Evolutionary conservation across 2,797 vertebrate species (phyloP), one percentile per base, ranked within the genome.

Genomic region (Naso thynnoides): DNA sequence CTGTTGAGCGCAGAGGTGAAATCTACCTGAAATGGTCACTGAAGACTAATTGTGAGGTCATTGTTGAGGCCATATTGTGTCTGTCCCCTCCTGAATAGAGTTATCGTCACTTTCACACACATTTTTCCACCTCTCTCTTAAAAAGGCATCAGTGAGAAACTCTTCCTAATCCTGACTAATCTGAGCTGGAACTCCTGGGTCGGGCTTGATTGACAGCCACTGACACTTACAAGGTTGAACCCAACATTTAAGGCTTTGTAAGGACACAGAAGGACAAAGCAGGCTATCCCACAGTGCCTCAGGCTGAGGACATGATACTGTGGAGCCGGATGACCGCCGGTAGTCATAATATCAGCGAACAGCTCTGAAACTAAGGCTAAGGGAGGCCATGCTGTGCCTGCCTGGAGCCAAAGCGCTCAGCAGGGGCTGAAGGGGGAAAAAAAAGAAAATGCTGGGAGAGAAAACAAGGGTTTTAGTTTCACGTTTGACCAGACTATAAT

Each of bases 391-490:
- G 85, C 74, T 88, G 88, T 73, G 80, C 55, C 72, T 82, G 85
- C 83, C 82, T 66, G 78, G 78, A 89, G 83, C 88, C 83, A 83
- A 60, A 79, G 68, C 15, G 36, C 70, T 73, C 84, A 81, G 84
- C 85, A 83, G 81, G 83, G 70, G 73, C 58, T 52, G 18, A 39
- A 61, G 59, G 50, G 36, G 5, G 8, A 2, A 24, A 36, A 27
- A 9, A 9, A 36, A 14, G 1, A 10, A 9, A 57, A 65, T 52
- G 14, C 44, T 16, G 6, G 6, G n/a, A 70, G 60, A 33, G 55
- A 83, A 83, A 88, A 87, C 84, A 83, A 80, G 59, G 29, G 53
- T 66, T 91, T 86, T 61, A 83, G 85, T 91, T 90, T 88, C 85
- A 84, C 66, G 16, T 91, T 74, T 81, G 78, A 73, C 63, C 76